A percentile compares a stretch with the other conserved stretches of the same genome.
These are phyloP conservation scores for Philhelius pedissequus DNA, from an alignment of 2,888 invertebrate species.

Conservation along the genomic window DNA sequence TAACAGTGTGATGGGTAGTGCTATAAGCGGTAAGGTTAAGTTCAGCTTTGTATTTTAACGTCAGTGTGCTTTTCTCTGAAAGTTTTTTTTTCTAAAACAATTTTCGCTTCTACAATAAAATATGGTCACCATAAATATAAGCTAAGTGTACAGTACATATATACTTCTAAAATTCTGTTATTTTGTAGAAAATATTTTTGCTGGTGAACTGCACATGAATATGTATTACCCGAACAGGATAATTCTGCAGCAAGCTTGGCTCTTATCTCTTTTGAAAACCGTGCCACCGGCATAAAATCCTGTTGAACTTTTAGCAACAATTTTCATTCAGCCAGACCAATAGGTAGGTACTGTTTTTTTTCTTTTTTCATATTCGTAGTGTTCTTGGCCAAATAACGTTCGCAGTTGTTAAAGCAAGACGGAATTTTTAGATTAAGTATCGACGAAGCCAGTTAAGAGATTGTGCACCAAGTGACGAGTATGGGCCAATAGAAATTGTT, in stretches of 20 bases:
- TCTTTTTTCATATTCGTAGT: not conserved
- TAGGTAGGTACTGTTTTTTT: not conserved
- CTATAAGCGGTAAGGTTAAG: no score
- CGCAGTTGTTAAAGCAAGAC: slow-evolving; percentile 17
- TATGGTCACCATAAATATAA: no score
- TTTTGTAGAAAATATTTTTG: slow-evolving; percentile 48
- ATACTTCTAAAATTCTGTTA: slow-evolving; percentile 20
- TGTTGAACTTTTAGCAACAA: slow-evolving; percentile 23
- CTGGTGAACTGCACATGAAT: slow-evolving; percentile 39
- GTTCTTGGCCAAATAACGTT: slow-evolving; percentile 14
- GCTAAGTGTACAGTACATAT: not conserved
- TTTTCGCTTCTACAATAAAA: no score
- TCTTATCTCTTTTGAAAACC: slow-evolving; percentile 40
- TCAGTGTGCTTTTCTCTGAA: no score
- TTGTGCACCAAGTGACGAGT: not conserved
- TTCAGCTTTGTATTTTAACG: no score
- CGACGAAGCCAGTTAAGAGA: not conserved
- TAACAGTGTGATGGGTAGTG: no score
- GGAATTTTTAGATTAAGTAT: slow-evolving; percentile 8
- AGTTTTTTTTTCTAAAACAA: no score
- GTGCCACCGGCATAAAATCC: slow-evolving; percentile 1
- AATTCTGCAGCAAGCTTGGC: slow-evolving; percentile 26
- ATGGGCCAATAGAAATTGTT: slow-evolving; percentile 1
- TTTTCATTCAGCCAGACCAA: not conserved
- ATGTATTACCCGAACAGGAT: slow-evolving; percentile 46